Evolutionary conservation across 2,113 vertebrate genomes (phyloP).

Genomic region (Scolopax mira): DNA sequence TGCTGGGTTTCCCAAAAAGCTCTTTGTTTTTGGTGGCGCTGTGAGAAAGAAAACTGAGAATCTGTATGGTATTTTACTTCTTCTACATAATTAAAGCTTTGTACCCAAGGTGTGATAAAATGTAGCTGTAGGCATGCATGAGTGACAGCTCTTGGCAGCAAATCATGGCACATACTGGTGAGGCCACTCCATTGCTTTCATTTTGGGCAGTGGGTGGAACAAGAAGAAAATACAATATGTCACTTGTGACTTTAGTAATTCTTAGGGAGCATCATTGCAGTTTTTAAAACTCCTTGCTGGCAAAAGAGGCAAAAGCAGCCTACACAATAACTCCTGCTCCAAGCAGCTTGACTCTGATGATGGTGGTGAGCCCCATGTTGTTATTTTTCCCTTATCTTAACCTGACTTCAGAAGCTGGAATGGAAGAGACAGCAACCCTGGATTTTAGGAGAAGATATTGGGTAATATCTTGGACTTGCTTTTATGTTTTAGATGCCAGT

Average conservation of each 20-base stretch:
- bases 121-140: rapidly evolving
- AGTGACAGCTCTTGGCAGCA: not conserved
- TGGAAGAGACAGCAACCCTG: not conserved
- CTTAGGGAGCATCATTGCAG: not conserved
- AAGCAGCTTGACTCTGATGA: not conserved
- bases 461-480: not conserved
- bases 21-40: not conserved
- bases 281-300: not conserved
- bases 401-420: not conserved
- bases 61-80: not conserved
- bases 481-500: not conserved
- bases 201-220: not conserved
- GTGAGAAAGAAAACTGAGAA: not conserved
- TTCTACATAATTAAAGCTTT: not conserved
- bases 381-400: not conserved
- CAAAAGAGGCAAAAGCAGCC: not conserved
- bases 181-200: not conserved
- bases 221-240: not conserved
- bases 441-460: not conserved
- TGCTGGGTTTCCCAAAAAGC: not conserved
- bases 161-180: rapidly evolving
- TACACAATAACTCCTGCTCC: not conserved
- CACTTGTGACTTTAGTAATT: not conserved
- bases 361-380: not conserved
- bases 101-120: not conserved